Evolutionary conservation across 1,140 invertebrate species (phyloP), one percentile per base, ranked within the genome.

Genomic region (Diabrotica virgifera): DNA sequence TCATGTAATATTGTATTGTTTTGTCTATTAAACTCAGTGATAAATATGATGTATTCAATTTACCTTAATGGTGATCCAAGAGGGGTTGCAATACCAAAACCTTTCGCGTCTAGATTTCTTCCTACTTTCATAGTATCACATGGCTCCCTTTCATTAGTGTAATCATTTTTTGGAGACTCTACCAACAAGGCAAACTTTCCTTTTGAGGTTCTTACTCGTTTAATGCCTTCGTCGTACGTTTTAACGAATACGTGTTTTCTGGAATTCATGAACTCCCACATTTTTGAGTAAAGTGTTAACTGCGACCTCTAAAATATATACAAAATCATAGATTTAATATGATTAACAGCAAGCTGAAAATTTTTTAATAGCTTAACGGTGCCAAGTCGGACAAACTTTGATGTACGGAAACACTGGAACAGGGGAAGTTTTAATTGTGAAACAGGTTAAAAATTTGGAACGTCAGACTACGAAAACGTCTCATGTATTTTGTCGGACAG

Each of bases 51-150:
- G 5, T 5, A 24, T 12, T n/a, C 61, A 36, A 71, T 77, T 85
- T 82, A 96, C 95, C 89, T 94, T 36, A 97, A 82, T 8, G 91
- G 90, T 3, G 95, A 98, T 64, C 91, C 92, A 53, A 95, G 85
- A 2, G 94, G 90, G 24, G 94, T 97, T 1, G 93, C 96, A 51
- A 98, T 89, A 10, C 94, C 96, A 79, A 96, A 98, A 64, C 95
- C 94, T 80, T 97, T 96, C 9, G 92, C 89, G 78, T 97, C 95
- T 61, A 97, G 85, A 82, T 95, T 92, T 70, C 90, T 85, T 2
- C 95, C 94, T 55, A 97, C 90, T 82, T 95, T 95, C 90, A 97
- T 95, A 3, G 96, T 96, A 76, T 98, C 93, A 80, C 97, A 98
- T 0, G 95, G 96, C 73, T 93, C 87, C 63, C 92, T 82, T 74